Evolutionary conservation across 2,113 vertebrate species (phyloP), one percentile per base, ranked within the genome.

Genomic region (Eonycteris spelaea): DNA sequence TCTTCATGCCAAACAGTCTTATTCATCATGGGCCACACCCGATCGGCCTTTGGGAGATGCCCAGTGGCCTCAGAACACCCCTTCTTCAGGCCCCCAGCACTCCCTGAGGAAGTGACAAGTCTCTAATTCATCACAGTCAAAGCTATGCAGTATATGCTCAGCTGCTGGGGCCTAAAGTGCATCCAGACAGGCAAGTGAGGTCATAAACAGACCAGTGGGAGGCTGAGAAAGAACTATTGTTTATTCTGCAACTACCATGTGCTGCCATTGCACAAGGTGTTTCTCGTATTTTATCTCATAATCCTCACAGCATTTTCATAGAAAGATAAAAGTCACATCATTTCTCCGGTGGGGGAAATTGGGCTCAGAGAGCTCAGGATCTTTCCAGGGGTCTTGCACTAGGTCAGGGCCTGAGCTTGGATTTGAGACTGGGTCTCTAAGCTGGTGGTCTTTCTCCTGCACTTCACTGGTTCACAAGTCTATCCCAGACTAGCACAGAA

Each of bases 191-290:
- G 4, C 38, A 43, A 43, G 45, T 3, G 1, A 14, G 30, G 21
- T 59, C 71, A 55, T 63, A 48, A 13, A 48, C 7, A 35, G 45
- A 48, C 48, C 14, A 33, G 30, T 0, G 21, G 57, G 35, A 10
- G 67, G 33, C 43, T 0, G 15, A 18, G 71, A 26, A 38, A 4
- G 38, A 71, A 55, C 10, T 1, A 1, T 18, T 3, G 22, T 45
- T 59, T 53, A 35, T 18, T 43, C n/a, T 18, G 7, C 26, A 53
- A 30, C 82, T 70, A 26, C 53, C 63, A 1, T 24, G 30, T 19
- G 19, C 67, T 55, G 59, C 68, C 55, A 13, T 12, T 1, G 24
- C 19, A 7, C 30, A 45, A 40, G 38, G 21, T 8, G 26, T 83
- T 86, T 28, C 43, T 80, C 51, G 0, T 30, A n/a, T 14, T 83